Evolutionary conservation across 2,113 vertebrate species (phyloP).

Genomic region (Carassius auratus): DNA sequence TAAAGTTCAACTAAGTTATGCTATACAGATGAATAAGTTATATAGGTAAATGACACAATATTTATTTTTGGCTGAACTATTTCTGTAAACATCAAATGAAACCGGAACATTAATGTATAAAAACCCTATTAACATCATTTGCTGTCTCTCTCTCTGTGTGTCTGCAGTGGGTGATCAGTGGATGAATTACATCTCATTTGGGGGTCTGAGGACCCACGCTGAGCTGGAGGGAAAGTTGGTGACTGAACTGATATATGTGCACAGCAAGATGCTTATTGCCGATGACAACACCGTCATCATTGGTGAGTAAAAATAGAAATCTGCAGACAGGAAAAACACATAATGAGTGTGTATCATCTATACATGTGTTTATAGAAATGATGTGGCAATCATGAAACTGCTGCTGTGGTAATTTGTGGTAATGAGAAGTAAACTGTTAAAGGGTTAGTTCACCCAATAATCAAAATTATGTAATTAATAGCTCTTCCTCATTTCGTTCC

Average conservation of each 20-base stretch:
- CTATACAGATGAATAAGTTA: too few species aligned
- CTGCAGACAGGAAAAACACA: not conserved
- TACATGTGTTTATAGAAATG: not conserved
- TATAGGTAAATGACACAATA: not conserved
- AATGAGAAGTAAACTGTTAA: not conserved
- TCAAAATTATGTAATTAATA: too few species aligned
- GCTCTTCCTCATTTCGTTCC: too few species aligned
- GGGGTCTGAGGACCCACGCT: conserved; percentile 89
- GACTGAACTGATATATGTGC: conserved; percentile 95
- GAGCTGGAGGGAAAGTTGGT: conserved; percentile 89
- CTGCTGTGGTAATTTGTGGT: not conserved
- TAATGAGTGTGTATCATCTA: not conserved
- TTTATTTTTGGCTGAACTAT: not conserved
- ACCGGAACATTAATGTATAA: not conserved
- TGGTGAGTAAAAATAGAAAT: conserved; percentile 76
- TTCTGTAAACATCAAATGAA: not conserved
- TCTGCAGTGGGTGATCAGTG: conserved; percentile 89
- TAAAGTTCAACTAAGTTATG: too few species aligned
- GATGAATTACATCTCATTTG: conserved; percentile 96
- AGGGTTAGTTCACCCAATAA: too few species aligned
- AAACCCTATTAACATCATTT: not conserved
- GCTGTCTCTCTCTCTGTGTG: not conserved
- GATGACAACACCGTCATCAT: conserved; percentile 97
- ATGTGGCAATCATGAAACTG: not conserved
- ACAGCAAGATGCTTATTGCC: conserved; percentile 95